Base-by-base conservation (phyloP, 1,140 invertebrate species). In the Calliopsis andreniformis region DNA sequence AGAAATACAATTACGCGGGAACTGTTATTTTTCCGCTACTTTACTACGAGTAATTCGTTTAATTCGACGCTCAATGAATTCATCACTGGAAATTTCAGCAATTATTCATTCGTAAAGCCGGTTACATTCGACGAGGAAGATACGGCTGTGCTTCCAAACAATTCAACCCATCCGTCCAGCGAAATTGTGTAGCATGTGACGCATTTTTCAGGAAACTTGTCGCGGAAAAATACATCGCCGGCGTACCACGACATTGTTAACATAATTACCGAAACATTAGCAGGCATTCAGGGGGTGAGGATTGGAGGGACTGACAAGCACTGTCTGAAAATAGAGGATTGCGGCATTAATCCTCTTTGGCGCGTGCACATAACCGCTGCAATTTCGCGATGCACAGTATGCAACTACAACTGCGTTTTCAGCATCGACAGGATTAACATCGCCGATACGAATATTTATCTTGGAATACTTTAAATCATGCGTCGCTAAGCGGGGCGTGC, bases 301-400 rank as follows among this genome's bases (percentile, higher is more conserved):
- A n/a, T n/a, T n/a, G 16, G 25, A 53, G 20, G 5, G 6, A 8
- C 47, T 8, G 23, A 30, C 4, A 6, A 32, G n/a, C 12, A 7
- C 10, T 23, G 25, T 30, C 51, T 55, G 66, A 43, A 39, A 55
- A 55, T 23, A 42, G 25, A 30, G 23, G 35, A 55, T 42, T 30
- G 18, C 18, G 18, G 51, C 66, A 68, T 68, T 56, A 68, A 68
- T 68, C 66, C 66, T 55, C 66, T 68, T 68, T n/a, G 35, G 28
- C 51, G 51, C 25, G 16, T 23, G n/a, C 35, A 32, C 55, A 55
- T 53, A 55, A 53, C 49, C 18, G 32, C 14, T 7, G 4, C 18
- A 55, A 55, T 55, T 30, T 30, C 18, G 43, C 43, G 8, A 4
- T 16, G 25, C 47, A 30, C 18, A 47, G 25, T 18, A 39, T 39